Evolutionary conservation across 2,797 vertebrate genomes (phyloP), one percentile per base, ranked within the genome.

Genomic region (Tolypeutes matacus): DNA sequence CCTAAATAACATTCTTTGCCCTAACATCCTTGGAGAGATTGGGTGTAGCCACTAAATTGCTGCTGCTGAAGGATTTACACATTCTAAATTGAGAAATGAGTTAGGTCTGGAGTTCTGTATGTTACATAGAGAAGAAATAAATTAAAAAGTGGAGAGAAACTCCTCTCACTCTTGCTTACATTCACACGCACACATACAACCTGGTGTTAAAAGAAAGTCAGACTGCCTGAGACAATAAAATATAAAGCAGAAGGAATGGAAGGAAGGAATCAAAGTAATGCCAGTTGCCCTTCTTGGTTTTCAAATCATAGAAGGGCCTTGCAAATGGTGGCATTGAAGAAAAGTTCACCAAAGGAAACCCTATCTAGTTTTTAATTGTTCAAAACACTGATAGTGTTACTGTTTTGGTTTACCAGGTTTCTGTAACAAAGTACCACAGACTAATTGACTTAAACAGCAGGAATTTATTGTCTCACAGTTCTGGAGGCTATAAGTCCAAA

Each of bases 91-190:
- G 27, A 70, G 86, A 87, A 73, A 80, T 51, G 39, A 60, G 8
- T 77, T 85, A 80, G 5, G 9, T 75, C 42, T 77, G 9, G 20
- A 70, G 42, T 80, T 81, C 62, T 2, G 10, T 80, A 15, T 18
- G 27, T 64, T 53, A 10, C 62, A 65, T 29, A 56, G 53, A 95
- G 64, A 87, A 92, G 76, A 92, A 93, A 86, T 39, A 85, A 90
- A 62, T 46, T n/a, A 64, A 77, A 89, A 87, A 42, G 29, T 82
- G 21, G 49, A 81, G 65, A 91, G 34, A 64, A 70, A 62, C 2
- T 67, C 34, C 53, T 84, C 27, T 90, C 51, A 34, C 18, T 46
- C 27, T 88, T 72, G 39, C 4, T 86, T 31, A 20, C 10, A 36
- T 9, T 58, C 17, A 42, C 53, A 82, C 60, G 84, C 51, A 84